phyloP scores from a whole-genome alignment of 2,797 vertebrate species.

The Takifugu rubripes region DNA sequence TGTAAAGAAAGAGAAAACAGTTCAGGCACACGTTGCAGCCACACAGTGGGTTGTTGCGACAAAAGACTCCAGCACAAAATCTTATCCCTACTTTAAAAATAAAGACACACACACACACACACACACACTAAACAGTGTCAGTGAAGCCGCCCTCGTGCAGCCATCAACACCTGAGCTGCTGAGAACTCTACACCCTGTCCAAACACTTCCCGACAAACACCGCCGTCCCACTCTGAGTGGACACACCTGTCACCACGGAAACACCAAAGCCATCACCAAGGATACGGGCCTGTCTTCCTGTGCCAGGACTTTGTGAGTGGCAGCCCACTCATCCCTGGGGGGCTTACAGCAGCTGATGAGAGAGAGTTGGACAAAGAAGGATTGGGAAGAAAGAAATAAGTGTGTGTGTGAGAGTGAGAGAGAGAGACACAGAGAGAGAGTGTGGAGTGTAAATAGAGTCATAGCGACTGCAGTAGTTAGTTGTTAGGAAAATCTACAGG shows the following conservation, averaged over 20 bases:
- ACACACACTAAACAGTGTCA: slow-evolving; percentile 32
- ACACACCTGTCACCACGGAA: slow-evolving; percentile 71
- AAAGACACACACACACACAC: not conserved
- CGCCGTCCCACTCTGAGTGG: slow-evolving; percentile 53
- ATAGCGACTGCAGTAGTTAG: not conserved
- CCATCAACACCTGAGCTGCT: slow-evolving; percentile 65
- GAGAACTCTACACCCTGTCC: slow-evolving; percentile 47
- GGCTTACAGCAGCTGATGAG: slow-evolving; percentile 64
- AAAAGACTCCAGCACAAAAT: no score
- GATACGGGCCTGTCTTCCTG: slow-evolving; percentile 58
- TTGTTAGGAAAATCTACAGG: not conserved
- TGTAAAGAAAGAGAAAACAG: not conserved
- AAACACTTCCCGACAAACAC: slow-evolving; percentile 71
- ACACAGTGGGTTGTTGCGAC: no score
- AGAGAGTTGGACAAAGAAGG: slow-evolving; percentile 57
- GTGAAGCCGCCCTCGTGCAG: slow-evolving; percentile 39
- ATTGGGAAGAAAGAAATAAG: slow-evolving; percentile 49
- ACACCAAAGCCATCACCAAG: slow-evolving; percentile 61
- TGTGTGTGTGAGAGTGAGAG: slow-evolving; percentile 9
- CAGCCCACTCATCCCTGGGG: slow-evolving; percentile 55
- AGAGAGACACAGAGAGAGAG: no score
- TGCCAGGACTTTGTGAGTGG: slow-evolving; percentile 54
- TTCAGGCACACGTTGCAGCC: no score
- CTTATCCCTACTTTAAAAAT: not conserved
- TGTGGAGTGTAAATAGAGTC: slow-evolving; percentile 18